Conservation (phyloP, 2,888 invertebrate genomes). For the Pollenia amentaria region DNA sequence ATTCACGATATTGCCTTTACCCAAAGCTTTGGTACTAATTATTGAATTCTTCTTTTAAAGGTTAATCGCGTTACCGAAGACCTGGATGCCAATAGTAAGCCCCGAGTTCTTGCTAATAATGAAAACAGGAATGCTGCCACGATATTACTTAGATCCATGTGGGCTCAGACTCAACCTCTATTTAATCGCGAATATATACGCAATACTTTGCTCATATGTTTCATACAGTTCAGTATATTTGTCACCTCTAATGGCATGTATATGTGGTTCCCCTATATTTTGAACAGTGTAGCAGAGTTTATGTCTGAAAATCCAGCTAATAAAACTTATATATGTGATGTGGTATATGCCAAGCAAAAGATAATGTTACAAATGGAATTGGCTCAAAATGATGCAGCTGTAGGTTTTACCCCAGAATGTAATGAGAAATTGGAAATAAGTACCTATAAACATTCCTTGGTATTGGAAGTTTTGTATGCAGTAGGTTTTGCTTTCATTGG, state of each 20-base stretch:
- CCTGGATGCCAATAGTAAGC: slow-evolving; percentile 73
- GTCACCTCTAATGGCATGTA: slow-evolving; percentile 82
- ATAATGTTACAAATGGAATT: slow-evolving; percentile 58
- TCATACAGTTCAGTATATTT: slow-evolving; percentile 81
- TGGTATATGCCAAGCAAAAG: slow-evolving; percentile 77
- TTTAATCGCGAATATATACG: slow-evolving; percentile 79
- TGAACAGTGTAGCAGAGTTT: slow-evolving; percentile 80
- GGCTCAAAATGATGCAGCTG: slow-evolving; percentile 5
- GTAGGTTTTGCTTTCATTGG: slow-evolving; percentile 80
- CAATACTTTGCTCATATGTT: slow-evolving; percentile 80
- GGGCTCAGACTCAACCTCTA: slow-evolving; percentile 82
- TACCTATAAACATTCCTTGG: slow-evolving; percentile 79
- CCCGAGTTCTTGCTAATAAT: slow-evolving; percentile 59
- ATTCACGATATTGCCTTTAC: too few species aligned
- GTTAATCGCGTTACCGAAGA: slow-evolving; percentile 77
- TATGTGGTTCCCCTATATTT: slow-evolving; percentile 83
- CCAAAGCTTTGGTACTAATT: background rate
- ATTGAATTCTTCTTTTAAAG: slow-evolving; percentile 59
- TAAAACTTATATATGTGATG: slow-evolving; percentile 79
- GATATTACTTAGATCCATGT: slow-evolving; percentile 79
- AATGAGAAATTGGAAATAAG: slow-evolving; percentile 79
- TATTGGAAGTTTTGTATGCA: slow-evolving; percentile 79
- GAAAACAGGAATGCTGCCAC: slow-evolving; percentile 65
- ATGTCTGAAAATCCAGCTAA: slow-evolving; percentile 77
- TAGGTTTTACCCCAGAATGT: slow-evolving; percentile 71